phyloP scores from a whole-genome alignment of 2,888 invertebrate genomes.

The Oasisia sp. region DNA sequence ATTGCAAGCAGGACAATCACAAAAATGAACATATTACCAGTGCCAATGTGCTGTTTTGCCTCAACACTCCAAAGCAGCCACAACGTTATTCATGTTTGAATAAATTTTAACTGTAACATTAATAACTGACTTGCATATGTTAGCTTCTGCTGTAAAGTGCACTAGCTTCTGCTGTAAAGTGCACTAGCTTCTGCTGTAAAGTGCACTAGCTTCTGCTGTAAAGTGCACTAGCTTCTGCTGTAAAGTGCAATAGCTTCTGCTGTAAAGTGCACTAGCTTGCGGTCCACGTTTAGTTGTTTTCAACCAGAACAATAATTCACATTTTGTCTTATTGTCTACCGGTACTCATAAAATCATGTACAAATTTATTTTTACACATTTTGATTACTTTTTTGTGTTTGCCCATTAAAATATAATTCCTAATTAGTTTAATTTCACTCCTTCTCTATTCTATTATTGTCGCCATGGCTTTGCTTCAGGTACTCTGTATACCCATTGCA shows the following conservation, averaged over 20 bases:
- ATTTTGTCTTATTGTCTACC: not conserved
- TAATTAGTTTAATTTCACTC: not conserved
- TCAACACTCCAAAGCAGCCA: not conserved
- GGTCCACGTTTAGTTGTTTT: too few relatives aligned
- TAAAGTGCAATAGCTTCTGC: not conserved
- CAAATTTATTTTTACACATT: not conserved
- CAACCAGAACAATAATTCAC: too few relatives aligned
- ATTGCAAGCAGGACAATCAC: not conserved
- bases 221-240: not conserved
- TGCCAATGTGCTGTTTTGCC: not conserved
- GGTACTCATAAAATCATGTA: not conserved
- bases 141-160: not conserved
- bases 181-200: too few relatives aligned
- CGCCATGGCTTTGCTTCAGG: not conserved
- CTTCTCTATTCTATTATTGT: not conserved
- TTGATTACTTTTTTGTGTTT: not conserved
- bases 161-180: too few relatives aligned
- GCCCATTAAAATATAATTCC: not conserved
- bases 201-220: too few relatives aligned
- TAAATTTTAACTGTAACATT: not conserved
- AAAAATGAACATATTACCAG: not conserved
- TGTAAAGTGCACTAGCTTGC: too few relatives aligned
- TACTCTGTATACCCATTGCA: constrained; percentile 51
- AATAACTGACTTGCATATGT: not conserved
- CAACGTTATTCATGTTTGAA: not conserved